These are phyloP conservation scores for Parelbella ahira DNA, from an alignment of 2,888 invertebrate species.

Conservation along the genomic window DNA sequence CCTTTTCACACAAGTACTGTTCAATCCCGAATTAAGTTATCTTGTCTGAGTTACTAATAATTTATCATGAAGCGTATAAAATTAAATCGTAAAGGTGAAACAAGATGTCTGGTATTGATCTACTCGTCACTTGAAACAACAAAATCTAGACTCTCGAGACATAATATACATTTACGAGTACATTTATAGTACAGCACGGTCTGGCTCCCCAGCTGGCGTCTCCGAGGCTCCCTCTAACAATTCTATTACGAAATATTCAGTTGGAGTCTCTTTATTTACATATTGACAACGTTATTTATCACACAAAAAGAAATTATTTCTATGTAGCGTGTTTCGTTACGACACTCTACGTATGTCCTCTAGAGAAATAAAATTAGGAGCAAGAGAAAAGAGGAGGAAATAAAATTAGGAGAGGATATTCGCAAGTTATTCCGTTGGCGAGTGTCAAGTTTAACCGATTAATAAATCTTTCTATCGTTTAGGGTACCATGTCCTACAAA, in stretches of 20 bases:
- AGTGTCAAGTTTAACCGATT: slow-evolving; percentile 17
- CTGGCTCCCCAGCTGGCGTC: slow-evolving; percentile 36
- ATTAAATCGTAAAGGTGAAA: slow-evolving; percentile 1
- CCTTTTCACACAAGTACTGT: no score
- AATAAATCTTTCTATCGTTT: slow-evolving; percentile 28
- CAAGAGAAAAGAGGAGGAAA: not conserved
- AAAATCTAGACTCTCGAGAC: slow-evolving; percentile 18
- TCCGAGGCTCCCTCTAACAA: slow-evolving; percentile 43
- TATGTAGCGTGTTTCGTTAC: no score
- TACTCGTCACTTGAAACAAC: slow-evolving; percentile 19
- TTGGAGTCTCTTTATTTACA: slow-evolving; percentile 4
- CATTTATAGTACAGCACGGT: slow-evolving; percentile 31
- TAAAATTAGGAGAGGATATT: not conserved
- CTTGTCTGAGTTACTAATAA: no score
- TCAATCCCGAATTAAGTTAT: no score
- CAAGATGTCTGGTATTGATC: slow-evolving; percentile 26
- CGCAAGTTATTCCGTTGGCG: not conserved
- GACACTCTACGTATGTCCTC: no score
- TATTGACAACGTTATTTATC: not conserved
- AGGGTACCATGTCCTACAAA: slow-evolving; percentile 47
- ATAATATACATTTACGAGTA: slow-evolving; percentile 8
- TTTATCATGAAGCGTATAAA: no score
- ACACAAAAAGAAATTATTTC: no score
- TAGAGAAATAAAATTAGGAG: no score
- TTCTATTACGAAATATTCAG: slow-evolving; percentile 27